Base-by-base conservation (phyloP, 2,797 vertebrate genomes). In the Rhinogobio ventralis region DNA sequence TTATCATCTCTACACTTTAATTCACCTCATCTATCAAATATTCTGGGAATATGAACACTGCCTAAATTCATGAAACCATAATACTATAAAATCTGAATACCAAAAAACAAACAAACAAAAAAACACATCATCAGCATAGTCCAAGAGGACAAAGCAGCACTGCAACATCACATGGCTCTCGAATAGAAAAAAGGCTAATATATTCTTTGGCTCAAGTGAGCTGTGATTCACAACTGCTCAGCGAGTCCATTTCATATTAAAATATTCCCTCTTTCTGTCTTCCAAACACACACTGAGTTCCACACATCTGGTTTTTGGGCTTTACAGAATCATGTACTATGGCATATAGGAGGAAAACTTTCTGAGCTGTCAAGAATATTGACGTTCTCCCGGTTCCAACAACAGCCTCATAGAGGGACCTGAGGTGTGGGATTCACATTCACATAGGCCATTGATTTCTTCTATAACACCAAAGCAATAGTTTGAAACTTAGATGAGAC, bases 181-280 rank as follows among this genome's bases (percentile, higher is more conserved):
- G 2, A 28, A 42, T 20, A 36, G 28, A 68, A 51, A n/a, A 42
- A 33, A 33, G 3, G 17, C 66, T 71, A 1, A 57, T 71, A 2
- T 28, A 57, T 57, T 45, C n/a, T 81, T n/a, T 55, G 46, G 23
- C 49, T 19, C 64, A 55, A 7, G 33, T 81, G n/a, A 81, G 51
- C n/a, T 45, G 19, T 9, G 68, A 17, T 62, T 33, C 68, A 57
- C 17, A 62, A 28, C 74, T 55, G 51, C 45, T 69, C 17, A 28
- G 75, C 1, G 19, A 86, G 55, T 49, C 49, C 23, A 57, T 69
- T 84, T 75, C 11, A 80, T 79, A 83, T 78, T 28, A 28, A 86
- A 80, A 80, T 23, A 84, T 51, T 76, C 51, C 55, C 60, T 76
- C 7, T 68, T 49, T 55, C 76, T 45, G 11, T 42, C 51, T 57